Conservation (phyloP, 2,888 invertebrate genomes). For the Lithophane socia region DNA sequence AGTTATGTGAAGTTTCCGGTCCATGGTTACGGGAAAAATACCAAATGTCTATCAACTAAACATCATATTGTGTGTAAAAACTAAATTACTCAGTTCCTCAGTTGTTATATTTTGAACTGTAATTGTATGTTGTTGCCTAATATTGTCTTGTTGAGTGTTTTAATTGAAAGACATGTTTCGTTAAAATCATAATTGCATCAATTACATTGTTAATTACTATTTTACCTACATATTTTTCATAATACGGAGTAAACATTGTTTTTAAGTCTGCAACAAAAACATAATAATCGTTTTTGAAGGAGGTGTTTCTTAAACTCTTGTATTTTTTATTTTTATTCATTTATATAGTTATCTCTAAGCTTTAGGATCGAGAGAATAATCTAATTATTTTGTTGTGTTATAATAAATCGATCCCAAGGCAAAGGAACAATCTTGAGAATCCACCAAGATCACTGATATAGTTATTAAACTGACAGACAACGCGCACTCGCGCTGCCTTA, state of each 20-base stretch:
- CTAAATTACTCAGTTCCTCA: constrained; percentile 48
- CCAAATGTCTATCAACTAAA: constrained; percentile 16
- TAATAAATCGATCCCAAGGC: not conserved
- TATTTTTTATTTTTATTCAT: too few species aligned
- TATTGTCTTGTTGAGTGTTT: constrained; percentile 16
- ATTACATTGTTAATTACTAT: constrained; percentile 31
- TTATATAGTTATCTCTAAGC: too few species aligned
- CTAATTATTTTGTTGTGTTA: not conserved
- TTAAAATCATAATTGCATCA: constrained; percentile 26
- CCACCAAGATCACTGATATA: not conserved
- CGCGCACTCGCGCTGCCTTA: too few species aligned
- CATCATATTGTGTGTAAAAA: constrained; percentile 42
- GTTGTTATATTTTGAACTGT: constrained; percentile 30
- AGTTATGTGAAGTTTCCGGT: constrained; percentile 11
- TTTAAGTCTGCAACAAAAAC: not conserved
- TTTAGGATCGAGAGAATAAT: not conserved
- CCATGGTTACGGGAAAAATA: constrained; percentile 23
- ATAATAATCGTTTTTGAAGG: not conserved
- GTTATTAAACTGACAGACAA: too few species aligned
- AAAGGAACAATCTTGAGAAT: not conserved
- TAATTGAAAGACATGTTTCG: constrained; percentile 27
- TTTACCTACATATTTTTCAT: not conserved
- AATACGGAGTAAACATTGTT: not conserved
- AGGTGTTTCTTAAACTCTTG: not conserved
- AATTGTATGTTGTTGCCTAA: constrained; percentile 29